Evolutionary conservation across 2,113 vertebrate genomes (phyloP).

Genomic region (Takifugu flavidus): DNA sequence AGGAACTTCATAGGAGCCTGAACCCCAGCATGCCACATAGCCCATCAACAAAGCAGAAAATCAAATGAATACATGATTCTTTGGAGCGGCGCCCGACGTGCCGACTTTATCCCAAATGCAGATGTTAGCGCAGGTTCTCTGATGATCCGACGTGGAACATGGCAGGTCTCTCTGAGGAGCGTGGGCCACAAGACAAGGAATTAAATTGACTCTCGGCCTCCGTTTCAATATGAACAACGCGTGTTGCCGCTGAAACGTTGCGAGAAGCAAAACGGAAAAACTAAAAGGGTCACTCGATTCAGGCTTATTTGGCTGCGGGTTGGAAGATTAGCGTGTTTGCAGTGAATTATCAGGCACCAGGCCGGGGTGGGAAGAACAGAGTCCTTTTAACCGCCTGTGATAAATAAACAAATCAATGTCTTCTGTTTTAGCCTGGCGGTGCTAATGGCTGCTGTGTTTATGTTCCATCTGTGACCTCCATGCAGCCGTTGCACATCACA

Average conservation of each 20-base stretch:
- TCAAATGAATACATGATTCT: neutral
- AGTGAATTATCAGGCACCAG: conserved; percentile 22
- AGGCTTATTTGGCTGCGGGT: conserved; percentile 18
- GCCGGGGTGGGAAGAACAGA: neutral
- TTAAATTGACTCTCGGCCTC: conserved; percentile 32
- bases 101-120: conserved; percentile 67
- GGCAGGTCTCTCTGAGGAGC: conserved; percentile 79
- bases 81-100: neutral
- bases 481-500: neutral
- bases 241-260: neutral
- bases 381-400: no score
- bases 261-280: neutral
- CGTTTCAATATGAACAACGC: conserved; percentile 6
- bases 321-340: conserved; percentile 19
- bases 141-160: conserved; percentile 81
- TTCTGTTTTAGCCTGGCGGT: no score
- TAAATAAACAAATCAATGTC: no score
- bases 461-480: neutral
- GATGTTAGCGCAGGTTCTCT: conserved; percentile 82
- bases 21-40: neutral
- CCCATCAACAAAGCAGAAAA: conserved; percentile 22
- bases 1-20: conserved; percentile 12
- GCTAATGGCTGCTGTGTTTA: neutral
- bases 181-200: conserved; percentile 32
- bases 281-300: conserved; percentile 22